These are phyloP conservation scores for Dasysyrphus tricinctus DNA, from an alignment of 2,888 invertebrate genomes.

Conservation along the genomic window DNA sequence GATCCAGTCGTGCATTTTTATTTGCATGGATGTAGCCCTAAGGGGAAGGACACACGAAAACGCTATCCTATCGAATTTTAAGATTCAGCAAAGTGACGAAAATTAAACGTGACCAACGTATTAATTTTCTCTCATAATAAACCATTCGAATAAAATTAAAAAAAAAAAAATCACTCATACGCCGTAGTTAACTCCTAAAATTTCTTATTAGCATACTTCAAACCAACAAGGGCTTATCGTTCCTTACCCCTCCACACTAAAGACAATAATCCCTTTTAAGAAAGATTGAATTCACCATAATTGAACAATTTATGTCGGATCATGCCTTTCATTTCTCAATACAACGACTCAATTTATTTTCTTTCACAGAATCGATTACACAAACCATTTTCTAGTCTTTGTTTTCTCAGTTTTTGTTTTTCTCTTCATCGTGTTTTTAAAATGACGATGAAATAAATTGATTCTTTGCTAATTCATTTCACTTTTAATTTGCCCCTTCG, in stretches of 20 bases:
- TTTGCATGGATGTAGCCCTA: no score
- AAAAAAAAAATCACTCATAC: not conserved
- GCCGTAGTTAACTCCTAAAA: not conserved
- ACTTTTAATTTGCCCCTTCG: not conserved
- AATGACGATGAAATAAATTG: not conserved
- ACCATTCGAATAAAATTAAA: no score
- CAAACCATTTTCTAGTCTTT: not conserved
- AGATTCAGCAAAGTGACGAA: no score
- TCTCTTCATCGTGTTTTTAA: not conserved
- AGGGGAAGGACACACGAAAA: no score
- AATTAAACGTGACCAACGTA: no score
- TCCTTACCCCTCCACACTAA: not conserved
- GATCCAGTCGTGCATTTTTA: no score
- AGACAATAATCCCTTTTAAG: not conserved
- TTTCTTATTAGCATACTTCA: not conserved
- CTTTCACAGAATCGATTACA: conserved; percentile 1
- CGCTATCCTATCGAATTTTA: no score
- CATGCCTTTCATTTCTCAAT: not conserved
- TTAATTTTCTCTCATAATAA: no score
- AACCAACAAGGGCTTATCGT: not conserved
- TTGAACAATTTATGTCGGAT: conserved; percentile 7
- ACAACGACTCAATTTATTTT: not conserved
- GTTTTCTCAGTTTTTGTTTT: not conserved
- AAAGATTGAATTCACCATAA: not conserved
- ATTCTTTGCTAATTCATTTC: not conserved